Evolutionary conservation across 2,888 invertebrate genomes (phyloP), one percentile per base, ranked within the genome.

Genomic region (Trichacis sp.): DNA sequence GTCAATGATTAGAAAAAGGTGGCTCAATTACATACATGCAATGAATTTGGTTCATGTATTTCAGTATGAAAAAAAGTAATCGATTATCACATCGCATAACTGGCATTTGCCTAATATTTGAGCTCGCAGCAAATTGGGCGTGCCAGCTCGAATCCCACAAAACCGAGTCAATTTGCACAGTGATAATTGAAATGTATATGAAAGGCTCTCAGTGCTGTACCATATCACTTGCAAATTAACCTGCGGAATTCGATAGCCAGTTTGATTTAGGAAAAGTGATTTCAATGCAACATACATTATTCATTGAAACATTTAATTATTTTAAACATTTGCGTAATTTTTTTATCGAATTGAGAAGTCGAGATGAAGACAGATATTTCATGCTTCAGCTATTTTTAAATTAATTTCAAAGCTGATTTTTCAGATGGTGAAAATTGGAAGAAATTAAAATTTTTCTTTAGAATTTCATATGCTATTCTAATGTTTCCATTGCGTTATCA

Each of bases 91-190:
- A 46, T 50, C 51, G 51, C 45, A 42, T 30, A 52, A 54, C 54
- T 49, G 49, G 56, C 47, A 49, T 61, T 65, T 50, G 61, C 52
- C 50, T 49, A 61, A 61, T 61, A 65, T 61, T 59, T 46, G 61
- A 54, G 61, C 61, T 58, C 40, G 57, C 49, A 62, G 65, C 57
- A 60, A 65, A 65, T 65, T 53, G 61, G 65, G 58, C 54, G 65
- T 65, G 61, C 65, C 61, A 65, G 53, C 61, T 65, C 54, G 61
- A 61, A 54, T 75, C 75, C 72, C 73, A 73, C 74, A 76, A 77
- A 80, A 77, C 78, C 77, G 78, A 81, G 81, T 80, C 80, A 80
- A 81, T 82, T 82, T 82, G 74, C 82, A 80, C 79, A 81, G 81
- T 79, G 81, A 81, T 81, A 82, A 81, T 81, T 81, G 82, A 80